These are phyloP conservation scores for Imbricaverruca yamaguchii DNA, from an alignment of 2,888 invertebrate species.

Conservation along the genomic window DNA sequence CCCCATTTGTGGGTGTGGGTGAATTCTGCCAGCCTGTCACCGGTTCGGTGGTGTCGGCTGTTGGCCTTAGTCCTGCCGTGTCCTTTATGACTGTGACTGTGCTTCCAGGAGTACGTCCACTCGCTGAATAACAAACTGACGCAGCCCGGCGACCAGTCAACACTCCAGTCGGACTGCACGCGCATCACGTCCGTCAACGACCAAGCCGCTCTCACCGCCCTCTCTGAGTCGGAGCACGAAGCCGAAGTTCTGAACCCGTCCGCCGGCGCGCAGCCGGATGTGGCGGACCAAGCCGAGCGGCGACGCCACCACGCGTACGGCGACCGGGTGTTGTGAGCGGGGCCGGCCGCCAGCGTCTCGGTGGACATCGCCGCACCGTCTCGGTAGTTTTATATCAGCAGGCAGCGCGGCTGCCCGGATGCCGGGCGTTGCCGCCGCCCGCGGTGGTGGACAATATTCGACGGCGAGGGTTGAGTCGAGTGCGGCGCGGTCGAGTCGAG, in stretches of 20 bases:
- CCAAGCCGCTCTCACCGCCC: conserved; percentile 6
- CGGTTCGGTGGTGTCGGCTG: too few relatives aligned
- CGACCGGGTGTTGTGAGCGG: not conserved
- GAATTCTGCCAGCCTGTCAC: too few relatives aligned
- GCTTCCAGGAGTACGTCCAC: conserved; percentile 27
- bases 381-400: too few relatives aligned
- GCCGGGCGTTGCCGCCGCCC: too few relatives aligned
- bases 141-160: conserved; percentile 9
- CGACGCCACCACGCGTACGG: not conserved
- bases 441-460: too few relatives aligned
- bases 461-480: too few relatives aligned
- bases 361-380: too few relatives aligned
- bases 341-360: not conserved
- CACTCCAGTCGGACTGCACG: not conserved
- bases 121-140: conserved; percentile 24
- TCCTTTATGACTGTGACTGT: conserved; percentile 15
- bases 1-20: too few relatives aligned
- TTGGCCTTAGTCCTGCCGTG: too few relatives aligned
- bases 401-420: too few relatives aligned
- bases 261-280: not conserved
- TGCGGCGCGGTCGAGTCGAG: too few relatives aligned
- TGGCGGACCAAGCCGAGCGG: not conserved
- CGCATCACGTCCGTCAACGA: conserved; percentile 12
- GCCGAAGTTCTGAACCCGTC: not conserved
- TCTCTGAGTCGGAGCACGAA: conserved; percentile 16